These are phyloP conservation scores for Sciaenops ocellatus DNA, from an alignment of 2,797 vertebrate species.

Conservation along the genomic window DNA sequence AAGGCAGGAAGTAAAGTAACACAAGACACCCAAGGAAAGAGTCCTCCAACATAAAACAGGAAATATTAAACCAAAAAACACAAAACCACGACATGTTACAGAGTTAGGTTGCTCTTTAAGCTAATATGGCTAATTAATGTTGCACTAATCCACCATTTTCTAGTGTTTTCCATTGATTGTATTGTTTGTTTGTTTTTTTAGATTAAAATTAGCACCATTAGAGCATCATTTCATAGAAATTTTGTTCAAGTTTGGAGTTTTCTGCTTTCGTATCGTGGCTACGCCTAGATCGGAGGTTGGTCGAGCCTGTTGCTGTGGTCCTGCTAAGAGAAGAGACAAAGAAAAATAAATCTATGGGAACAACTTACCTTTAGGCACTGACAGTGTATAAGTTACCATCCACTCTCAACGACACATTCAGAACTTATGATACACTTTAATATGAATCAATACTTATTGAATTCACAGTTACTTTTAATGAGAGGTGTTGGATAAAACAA, in stretches of 20 bases:
- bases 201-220: too few relatives aligned
- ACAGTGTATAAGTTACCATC: conserved; percentile 6
- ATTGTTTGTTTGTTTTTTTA: neutral
- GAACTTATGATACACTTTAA: conserved; percentile 41
- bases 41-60: too few relatives aligned
- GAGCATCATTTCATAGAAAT: too few relatives aligned
- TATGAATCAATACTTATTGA: conserved; percentile 45
- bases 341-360: neutral
- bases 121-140: neutral
- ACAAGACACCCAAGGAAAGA: too few relatives aligned
- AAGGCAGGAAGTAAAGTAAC: too few relatives aligned
- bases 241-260: too few relatives aligned
- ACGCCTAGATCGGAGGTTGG: too few relatives aligned
- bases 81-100: neutral
- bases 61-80: too few relatives aligned
- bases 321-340: neutral
- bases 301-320: too few relatives aligned
- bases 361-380: neutral
- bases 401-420: conserved; percentile 12
- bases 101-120: neutral
- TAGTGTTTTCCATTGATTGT: neutral
- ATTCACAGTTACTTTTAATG: conserved; percentile 17
- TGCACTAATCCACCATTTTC: neutral
- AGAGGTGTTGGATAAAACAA: conserved; percentile 42
- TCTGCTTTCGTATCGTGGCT: too few relatives aligned